These are phyloP conservation scores for Sesia bembeciformis DNA, from an alignment of 2,888 invertebrate species.

Conservation along the genomic window DNA sequence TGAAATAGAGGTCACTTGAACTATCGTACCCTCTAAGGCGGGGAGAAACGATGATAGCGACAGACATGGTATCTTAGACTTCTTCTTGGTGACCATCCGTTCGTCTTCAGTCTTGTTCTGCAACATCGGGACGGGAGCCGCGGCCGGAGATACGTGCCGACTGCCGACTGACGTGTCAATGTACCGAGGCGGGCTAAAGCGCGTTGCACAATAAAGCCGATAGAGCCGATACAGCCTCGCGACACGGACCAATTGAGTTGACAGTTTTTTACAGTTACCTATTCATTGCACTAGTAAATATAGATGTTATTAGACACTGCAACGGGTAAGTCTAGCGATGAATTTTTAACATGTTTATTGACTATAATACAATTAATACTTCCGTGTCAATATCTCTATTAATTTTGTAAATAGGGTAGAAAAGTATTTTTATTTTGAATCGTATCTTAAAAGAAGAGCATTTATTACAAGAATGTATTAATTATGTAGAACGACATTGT, in stretches of 20 bases:
- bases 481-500: too few relatives aligned
- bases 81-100: conserved; percentile 66
- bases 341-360: too few relatives aligned
- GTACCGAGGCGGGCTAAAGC: conserved; percentile 52
- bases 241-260: conserved; percentile 1
- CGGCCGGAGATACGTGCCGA: conserved; percentile 58
- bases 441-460: too few relatives aligned
- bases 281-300: too few relatives aligned
- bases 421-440: too few relatives aligned
- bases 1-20: conserved; percentile 49
- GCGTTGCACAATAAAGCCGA: conserved; percentile 28
- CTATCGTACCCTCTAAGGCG: conserved; percentile 62
- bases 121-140: conserved; percentile 45
- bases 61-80: conserved; percentile 67
- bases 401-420: too few relatives aligned
- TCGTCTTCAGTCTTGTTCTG: conserved; percentile 59
- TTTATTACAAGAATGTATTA: too few relatives aligned
- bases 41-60: conserved; percentile 64
- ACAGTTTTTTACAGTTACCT: background rate
- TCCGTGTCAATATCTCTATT: too few relatives aligned
- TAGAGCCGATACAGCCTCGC: conserved; percentile 16
- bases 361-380: too few relatives aligned
- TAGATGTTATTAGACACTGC: too few relatives aligned
- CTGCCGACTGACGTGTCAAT: conserved; percentile 48
- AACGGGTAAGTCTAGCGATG: too few relatives aligned